Evolutionary conservation across 2,888 invertebrate genomes (phyloP).

Genomic region (Antheraea yamamai): DNA sequence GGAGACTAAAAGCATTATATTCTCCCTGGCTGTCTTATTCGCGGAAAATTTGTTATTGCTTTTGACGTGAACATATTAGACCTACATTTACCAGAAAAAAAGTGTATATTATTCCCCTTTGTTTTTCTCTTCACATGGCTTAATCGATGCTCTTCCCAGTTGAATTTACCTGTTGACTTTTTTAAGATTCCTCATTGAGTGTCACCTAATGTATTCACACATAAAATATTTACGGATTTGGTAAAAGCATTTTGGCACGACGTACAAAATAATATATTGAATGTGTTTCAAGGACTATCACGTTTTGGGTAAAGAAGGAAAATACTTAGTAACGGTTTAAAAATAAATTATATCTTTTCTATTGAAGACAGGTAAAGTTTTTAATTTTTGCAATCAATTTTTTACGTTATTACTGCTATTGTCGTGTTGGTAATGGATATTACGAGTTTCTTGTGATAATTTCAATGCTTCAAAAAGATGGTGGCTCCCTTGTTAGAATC

Average conservation of each 20-base stretch:
- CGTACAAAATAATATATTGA: not conserved
- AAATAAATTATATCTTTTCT: not conserved
- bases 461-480: too few relatives aligned
- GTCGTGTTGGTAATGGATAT: too few relatives aligned
- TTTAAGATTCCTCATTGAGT: not conserved
- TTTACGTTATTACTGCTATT: too few relatives aligned
- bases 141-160: not conserved
- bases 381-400: too few relatives aligned
- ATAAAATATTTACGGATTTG: constrained; percentile 7
- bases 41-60: too few relatives aligned
- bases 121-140: not conserved
- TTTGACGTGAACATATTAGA: not conserved
- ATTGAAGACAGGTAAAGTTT: not conserved
- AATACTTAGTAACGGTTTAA: not conserved
- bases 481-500: too few relatives aligned
- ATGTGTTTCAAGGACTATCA: not conserved
- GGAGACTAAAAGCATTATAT: not conserved
- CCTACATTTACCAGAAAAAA: not conserved
- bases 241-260: not conserved
- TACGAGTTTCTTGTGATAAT: too few relatives aligned
- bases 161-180: not conserved
- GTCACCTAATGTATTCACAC: constrained; percentile 6
- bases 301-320: not conserved
- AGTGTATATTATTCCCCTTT: too few relatives aligned
- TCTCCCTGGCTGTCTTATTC: not conserved